Evolutionary conservation across 2,888 invertebrate genomes (phyloP), one percentile per base, ranked within the genome.

Genomic region (Thysanoteuthis rhombus): DNA sequence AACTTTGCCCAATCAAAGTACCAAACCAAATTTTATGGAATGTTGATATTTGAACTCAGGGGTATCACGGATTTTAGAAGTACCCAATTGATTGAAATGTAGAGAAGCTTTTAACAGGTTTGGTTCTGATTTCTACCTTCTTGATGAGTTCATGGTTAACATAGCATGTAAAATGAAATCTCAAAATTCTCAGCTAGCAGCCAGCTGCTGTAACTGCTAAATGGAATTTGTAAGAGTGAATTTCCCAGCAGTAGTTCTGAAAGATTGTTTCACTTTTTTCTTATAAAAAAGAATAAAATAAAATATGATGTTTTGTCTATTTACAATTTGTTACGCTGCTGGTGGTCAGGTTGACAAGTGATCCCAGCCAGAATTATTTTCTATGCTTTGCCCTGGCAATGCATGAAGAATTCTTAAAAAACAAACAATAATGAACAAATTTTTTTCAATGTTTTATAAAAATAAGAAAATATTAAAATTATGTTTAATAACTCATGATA

Each of bases 41-140:
- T n/a, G 75, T 75, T 75, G n/a, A 75, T 75, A 75, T 75, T 75
- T 75, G n/a, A n/a, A 75, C n/a, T 75, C n/a, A 75, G 75, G n/a
- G 75, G 75, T 75, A 75, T 75, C n/a, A 16, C 0, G 8, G n/a
- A n/a, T n/a, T 75, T 75, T 58, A 12, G 1, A 75, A n/a, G 32
- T 75, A 32, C n/a, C 32, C 32, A 75, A 10, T 6, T 75, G 16
- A n/a, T 5, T n/a, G 12, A 75, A 75, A 75, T 1, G 52, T 52
- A 25, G 22, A 25, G 6, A 25, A 52, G 52, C 22, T 52, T 52
- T 52, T 25, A 52, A 52, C 22, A 75, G 25, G 75, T 75, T n/a
- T 75, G 2, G 8, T 36, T n/a, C 12, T 16, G 0, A 36, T 75
- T n/a, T 75, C 36, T 75, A 32, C 10, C 75, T n/a, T 75, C 58